Evolutionary conservation across 2,113 vertebrate genomes (phyloP).

Genomic region (Mirounga angustirostris): DNA sequence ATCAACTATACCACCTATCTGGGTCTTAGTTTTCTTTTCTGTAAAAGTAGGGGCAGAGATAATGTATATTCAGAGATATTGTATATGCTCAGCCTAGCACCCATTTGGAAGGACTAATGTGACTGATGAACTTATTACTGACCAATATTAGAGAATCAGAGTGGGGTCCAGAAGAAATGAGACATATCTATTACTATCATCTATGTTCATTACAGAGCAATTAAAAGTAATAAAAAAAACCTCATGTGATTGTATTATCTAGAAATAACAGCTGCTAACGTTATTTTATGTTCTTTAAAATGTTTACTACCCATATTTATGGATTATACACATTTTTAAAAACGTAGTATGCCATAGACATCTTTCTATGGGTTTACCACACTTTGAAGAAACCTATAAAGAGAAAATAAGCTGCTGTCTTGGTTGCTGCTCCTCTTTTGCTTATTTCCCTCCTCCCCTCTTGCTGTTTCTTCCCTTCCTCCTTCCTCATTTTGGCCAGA

Average conservation of each 20-base stretch:
- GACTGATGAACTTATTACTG: neutral
- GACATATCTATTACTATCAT: neutral
- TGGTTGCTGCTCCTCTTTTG: neutral
- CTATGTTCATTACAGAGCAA: constrained; percentile 4
- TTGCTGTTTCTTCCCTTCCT: neutral
- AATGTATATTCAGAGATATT: neutral
- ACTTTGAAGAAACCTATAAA: neutral
- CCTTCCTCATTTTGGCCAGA: neutral
- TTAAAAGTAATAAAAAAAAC: constrained; percentile 38
- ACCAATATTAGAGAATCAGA: neutral
- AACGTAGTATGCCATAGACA: neutral
- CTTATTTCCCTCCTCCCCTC: neutral
- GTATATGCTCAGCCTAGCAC: neutral
- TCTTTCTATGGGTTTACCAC: neutral
- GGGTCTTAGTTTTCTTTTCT: constrained; percentile 5
- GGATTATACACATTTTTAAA: neutral
- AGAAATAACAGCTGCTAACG: neutral
- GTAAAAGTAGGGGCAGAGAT: neutral
- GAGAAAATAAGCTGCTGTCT: neutral
- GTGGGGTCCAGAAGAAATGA: neutral
- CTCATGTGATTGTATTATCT: neutral
- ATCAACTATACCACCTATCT: neutral
- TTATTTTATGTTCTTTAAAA: constrained; percentile 43
- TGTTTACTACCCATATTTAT: neutral
- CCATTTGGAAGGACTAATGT: neutral